phyloP scores from a whole-genome alignment of 35 echinoderm and acorn worm genomes.

The Chiridota heheva region DNA sequence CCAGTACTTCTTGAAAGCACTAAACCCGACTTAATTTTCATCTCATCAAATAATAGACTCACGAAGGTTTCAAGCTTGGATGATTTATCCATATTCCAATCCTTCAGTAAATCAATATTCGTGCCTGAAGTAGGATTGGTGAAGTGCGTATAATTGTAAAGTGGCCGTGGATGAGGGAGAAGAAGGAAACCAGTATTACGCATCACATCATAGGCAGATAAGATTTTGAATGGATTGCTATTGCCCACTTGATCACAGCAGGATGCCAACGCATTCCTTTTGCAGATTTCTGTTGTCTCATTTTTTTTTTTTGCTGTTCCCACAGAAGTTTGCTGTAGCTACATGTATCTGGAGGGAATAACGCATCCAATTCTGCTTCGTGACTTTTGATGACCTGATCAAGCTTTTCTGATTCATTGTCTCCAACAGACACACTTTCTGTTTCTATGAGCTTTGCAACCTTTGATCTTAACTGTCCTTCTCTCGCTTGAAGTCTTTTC shows the following conservation, averaged over 20 bases:
- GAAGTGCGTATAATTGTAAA: slow-evolving; percentile 59
- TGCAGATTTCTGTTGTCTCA: slow-evolving; percentile 23
- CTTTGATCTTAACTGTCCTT: background rate
- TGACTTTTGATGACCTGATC: background rate
- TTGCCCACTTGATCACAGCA: slow-evolving; percentile 54
- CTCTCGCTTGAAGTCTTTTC: background rate
- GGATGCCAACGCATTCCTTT: slow-evolving; percentile 79
- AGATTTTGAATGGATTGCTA: slow-evolving; percentile 67
- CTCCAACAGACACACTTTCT: slow-evolving; percentile 14
- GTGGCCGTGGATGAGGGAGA: slow-evolving; percentile 53
- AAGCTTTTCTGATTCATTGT: background rate
- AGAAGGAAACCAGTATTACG: slow-evolving; percentile 32
- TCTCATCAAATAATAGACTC: slow-evolving; percentile 43
- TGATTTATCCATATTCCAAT: background rate
- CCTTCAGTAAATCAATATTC: slow-evolving; percentile 15
- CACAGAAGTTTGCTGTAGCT: slow-evolving; percentile 36
- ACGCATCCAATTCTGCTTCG: background rate
- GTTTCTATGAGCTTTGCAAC: background rate
- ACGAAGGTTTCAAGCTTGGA: slow-evolving; percentile 36
- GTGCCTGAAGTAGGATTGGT: slow-evolving; percentile 23
- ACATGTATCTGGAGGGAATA: slow-evolving; percentile 18
- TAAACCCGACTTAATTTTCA: slow-evolving; percentile 59
- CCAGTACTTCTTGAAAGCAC: slow-evolving; percentile 30
- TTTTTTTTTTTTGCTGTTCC: slow-evolving; percentile 52
- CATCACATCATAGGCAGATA: slow-evolving; percentile 54